These are phyloP conservation scores for Clarias platycephalus DNA, from an alignment of 2,797 vertebrate genomes.

Conservation along the genomic window DNA sequence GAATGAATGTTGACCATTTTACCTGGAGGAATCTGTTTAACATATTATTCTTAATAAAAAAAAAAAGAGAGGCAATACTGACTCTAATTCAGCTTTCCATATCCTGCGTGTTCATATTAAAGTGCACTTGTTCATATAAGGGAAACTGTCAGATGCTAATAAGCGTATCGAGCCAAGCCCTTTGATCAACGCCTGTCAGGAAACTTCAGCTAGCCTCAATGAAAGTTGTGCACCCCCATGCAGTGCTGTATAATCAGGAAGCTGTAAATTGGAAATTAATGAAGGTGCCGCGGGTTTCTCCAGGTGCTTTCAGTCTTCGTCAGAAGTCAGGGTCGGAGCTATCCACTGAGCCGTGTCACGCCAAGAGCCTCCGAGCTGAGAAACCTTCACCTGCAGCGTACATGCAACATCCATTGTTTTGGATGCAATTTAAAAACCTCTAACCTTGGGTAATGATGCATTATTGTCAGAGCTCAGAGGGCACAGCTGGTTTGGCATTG, in stretches of 20 bases:
- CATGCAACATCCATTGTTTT: not conserved
- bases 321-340: constrained; percentile 31
- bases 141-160: constrained; percentile 24
- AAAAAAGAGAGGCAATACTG: no score
- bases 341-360: constrained; percentile 20
- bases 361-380: constrained; percentile 11
- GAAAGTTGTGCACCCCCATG: constrained; percentile 37
- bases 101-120: not conserved
- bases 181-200: constrained; percentile 32
- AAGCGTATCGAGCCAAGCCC: constrained; percentile 10
- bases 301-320: constrained; percentile 8
- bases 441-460: constrained; percentile 8
- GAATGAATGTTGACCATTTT: not conserved
- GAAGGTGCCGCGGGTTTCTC: not conserved
- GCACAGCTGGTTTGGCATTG: not conserved
- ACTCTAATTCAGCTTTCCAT: not conserved
- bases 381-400: not conserved
- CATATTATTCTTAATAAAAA: not conserved
- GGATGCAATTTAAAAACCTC: constrained; percentile 7
- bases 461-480: not conserved
- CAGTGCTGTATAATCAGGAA: constrained; percentile 31
- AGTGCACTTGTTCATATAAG: not conserved
- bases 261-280: constrained; percentile 34
- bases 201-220: constrained; percentile 38
- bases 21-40: not conserved